A percentile compares a stretch with the other conserved stretches of the same genome.
Evolutionary conservation across 2,797 vertebrate species (phyloP).

Genomic region (Cynopterus sphinx): DNA sequence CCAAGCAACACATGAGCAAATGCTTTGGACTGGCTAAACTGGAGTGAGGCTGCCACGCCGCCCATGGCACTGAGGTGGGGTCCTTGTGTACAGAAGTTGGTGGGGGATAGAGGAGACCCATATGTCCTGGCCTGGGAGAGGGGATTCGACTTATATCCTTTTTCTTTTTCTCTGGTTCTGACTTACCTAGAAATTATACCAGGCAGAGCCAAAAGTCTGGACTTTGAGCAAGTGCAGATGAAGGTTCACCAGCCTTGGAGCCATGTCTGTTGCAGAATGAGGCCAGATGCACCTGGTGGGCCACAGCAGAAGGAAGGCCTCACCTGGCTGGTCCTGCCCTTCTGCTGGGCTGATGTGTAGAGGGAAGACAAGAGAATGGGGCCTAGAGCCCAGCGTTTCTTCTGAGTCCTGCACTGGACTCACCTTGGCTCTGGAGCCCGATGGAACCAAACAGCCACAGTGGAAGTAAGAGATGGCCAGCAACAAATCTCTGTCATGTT

Average conservation of each 20-base stretch:
- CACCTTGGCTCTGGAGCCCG: neutral
- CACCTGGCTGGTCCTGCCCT: neutral
- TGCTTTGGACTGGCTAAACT: no score
- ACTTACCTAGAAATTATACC: neutral
- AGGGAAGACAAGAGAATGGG: neutral
- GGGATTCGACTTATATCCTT: neutral
- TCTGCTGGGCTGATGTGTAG: neutral
- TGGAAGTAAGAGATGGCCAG: accelerated
- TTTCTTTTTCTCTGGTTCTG: accelerated
- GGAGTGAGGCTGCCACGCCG: neutral
- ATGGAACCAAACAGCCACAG: neutral
- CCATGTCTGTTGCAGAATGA: accelerated
- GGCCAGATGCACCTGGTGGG: neutral
- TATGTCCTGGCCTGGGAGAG: neutral
- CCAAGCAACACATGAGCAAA: neutral
- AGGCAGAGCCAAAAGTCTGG: neutral
- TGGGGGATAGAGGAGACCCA: neutral
- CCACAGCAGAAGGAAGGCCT: neutral
- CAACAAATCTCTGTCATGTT: accelerated
- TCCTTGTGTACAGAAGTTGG: neutral
- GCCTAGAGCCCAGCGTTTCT: neutral
- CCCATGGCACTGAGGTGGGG: neutral
- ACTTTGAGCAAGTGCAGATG: neutral
- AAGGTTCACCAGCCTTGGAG: neutral
- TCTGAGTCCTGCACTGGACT: accelerated